Evolutionary conservation across 2,113 vertebrate genomes (phyloP), one percentile per base, ranked within the genome.

Genomic region (Anguilla japonica): DNA sequence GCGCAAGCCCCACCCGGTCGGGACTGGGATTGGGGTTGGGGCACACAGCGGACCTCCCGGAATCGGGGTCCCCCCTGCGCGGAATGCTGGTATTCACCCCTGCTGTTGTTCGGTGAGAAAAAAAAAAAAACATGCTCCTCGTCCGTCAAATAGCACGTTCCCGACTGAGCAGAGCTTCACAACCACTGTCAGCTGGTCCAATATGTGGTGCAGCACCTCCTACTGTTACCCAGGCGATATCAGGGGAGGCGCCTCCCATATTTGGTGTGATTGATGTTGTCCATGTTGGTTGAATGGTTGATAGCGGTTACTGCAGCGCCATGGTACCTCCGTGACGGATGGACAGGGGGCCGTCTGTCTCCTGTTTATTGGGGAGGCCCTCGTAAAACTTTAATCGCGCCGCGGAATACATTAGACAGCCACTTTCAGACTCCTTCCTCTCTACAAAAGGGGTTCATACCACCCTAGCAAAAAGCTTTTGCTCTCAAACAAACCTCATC

Each of bases 391-490:
- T 88, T 16, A 50, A 83, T 85, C 57, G 83, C 79, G 88, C 88
- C 89, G 89, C 91, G 89, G 88, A 93, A 89, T 88, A 82, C 83
- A 56, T 89, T 39, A 89, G 94, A 93, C 94, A 93, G 94, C 95
- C 95, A 94, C 95, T 95, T 95, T 96, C 84, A 94, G 94, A 95
- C 94, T 92, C 40, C 92, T 89, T 88, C 89, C 90, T 93, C 82
- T 20, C 87, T 87, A 85, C 86, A 83, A 87, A 43, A 88, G 89
- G 89, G 56, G 87, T 91, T 92, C 91, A 84, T 86, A 89, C 89
- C 84, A 89, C 83, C 89, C 92, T 87, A 90, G 86, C 87, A 90
- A 92, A 75, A 75, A 34, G 71, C 90, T 91, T 87, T 91, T 81
- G 87, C 89, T 94, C 91, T 86, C 90, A 92, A 90, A 93, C 50